phyloP scores from a whole-genome alignment of 2,888 invertebrate genomes.

The Thereva unica region DNA sequence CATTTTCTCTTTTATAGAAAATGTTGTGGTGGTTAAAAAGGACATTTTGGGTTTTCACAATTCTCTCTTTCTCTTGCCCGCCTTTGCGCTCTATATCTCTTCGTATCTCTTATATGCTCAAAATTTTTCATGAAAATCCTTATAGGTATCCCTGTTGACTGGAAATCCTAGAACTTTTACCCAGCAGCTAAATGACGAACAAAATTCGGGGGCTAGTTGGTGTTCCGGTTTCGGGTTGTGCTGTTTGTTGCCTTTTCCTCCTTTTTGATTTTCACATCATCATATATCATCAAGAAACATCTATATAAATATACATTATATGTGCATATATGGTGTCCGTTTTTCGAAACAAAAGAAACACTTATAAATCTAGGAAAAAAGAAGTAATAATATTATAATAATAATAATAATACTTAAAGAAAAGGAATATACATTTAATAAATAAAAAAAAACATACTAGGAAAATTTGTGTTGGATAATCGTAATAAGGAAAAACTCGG shows the following conservation, averaged over 20 bases:
- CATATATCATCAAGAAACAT: conserved; percentile 40
- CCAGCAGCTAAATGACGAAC: conserved; percentile 42
- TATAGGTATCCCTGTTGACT: conserved; percentile 39
- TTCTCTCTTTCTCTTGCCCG: no score
- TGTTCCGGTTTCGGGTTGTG: conserved; percentile 61
- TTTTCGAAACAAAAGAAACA: conserved; percentile 20
- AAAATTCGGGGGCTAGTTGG: conserved; percentile 52
- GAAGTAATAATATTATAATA: neutral
- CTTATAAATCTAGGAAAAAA: conserved; percentile 12
- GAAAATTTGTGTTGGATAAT: no score
- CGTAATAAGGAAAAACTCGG: no score
- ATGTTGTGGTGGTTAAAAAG: no score
- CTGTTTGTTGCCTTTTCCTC: conserved; percentile 60
- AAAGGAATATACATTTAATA: no score
- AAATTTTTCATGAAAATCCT: conserved; percentile 4
- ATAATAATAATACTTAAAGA: no score
- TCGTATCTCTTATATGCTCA: no score
- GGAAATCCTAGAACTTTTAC: conserved; percentile 39
- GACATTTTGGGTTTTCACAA: no score
- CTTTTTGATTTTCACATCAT: conserved; percentile 47
- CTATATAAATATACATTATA: conserved; percentile 27
- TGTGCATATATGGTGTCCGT: conserved; percentile 25
- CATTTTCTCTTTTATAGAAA: no score
- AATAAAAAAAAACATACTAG: no score
- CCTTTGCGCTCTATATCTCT: no score